These are phyloP conservation scores for Cantharis nigra DNA, from an alignment of 2,888 invertebrate species.

Conservation along the genomic window DNA sequence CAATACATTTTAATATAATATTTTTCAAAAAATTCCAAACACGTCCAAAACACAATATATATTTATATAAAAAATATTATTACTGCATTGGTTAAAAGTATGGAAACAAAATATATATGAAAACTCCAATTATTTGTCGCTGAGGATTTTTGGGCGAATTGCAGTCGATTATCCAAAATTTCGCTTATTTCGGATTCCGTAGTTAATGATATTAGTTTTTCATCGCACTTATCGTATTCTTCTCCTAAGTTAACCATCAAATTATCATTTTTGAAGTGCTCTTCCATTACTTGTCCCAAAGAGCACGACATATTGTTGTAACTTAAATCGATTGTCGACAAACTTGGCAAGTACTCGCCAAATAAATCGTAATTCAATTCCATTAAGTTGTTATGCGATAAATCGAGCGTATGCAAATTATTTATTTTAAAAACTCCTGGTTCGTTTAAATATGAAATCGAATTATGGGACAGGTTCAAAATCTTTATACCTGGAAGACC, in stretches of 20 bases:
- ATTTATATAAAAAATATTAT: no score
- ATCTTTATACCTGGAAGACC: slow-evolving; percentile 46
- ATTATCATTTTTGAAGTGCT: slow-evolving; percentile 46
- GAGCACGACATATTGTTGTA: slow-evolving; percentile 48
- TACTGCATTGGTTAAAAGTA: neutral
- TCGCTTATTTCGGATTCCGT: neutral
- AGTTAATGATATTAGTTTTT: slow-evolving; percentile 6
- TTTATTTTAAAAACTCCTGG: slow-evolving; percentile 48
- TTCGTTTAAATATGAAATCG: slow-evolving; percentile 40
- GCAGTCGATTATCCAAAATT: neutral
- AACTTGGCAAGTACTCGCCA: slow-evolving; percentile 44
- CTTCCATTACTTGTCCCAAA: slow-evolving; percentile 47
- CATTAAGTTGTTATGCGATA: slow-evolving; percentile 46
- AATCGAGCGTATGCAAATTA: slow-evolving; percentile 48
- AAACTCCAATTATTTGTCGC: neutral
- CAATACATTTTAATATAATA: no score
- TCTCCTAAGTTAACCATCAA: slow-evolving; percentile 44
- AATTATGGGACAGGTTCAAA: slow-evolving; percentile 45
- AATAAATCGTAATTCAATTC: slow-evolving; percentile 49
- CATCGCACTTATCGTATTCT: slow-evolving; percentile 36
- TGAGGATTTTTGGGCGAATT: neutral
- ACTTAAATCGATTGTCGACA: slow-evolving; percentile 45
- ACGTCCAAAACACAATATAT: no score
- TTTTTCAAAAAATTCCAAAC: no score
- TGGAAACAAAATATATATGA: no score